A percentile compares a stretch with the other conserved stretches of the same genome.
Conservation (phyloP, 2,888 invertebrate species). For the Iselma pallidipennis region DNA sequence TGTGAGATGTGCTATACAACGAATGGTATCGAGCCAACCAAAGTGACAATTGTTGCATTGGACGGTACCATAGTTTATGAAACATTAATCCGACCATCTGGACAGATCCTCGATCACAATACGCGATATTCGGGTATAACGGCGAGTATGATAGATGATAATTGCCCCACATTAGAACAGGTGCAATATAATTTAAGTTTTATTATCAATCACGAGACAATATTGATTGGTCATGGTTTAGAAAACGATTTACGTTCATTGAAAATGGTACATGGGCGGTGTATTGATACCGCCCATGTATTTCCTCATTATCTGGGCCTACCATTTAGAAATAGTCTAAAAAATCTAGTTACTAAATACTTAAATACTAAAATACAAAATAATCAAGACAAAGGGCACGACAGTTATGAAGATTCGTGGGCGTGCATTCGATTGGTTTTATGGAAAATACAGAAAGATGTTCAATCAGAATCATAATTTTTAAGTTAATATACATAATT, state of each 20-base stretch:
- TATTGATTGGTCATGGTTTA: slow-evolving; percentile 93
- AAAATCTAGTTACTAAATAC: slow-evolving; percentile 71
- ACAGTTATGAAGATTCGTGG: slow-evolving; percentile 90
- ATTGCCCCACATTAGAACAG: slow-evolving; percentile 62
- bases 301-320: slow-evolving; percentile 87
- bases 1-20: slow-evolving; percentile 97
- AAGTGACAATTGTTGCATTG: slow-evolving; percentile 80
- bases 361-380: slow-evolving; percentile 83
- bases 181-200: slow-evolving; percentile 86
- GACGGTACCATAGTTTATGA: slow-evolving; percentile 81
- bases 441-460: slow-evolving; percentile 69
- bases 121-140: slow-evolving; percentile 95
- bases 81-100: slow-evolving; percentile 79
- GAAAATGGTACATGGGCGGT: slow-evolving; percentile 77
- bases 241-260: slow-evolving; percentile 92
- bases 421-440: slow-evolving; percentile 89
- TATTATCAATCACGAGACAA: slow-evolving; percentile 79
- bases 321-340: slow-evolving; percentile 82
- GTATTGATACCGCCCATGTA: slow-evolving; percentile 88
- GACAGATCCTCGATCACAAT: slow-evolving; percentile 88
- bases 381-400: slow-evolving; percentile 74
- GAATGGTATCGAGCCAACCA: slow-evolving; percentile 82
- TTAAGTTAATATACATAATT: slow-evolving; percentile 2
- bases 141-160: slow-evolving; percentile 61
- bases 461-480: slow-evolving; percentile 15